Conservation (phyloP, 1,140 invertebrate species). For the Calliphora vicina region DNA sequence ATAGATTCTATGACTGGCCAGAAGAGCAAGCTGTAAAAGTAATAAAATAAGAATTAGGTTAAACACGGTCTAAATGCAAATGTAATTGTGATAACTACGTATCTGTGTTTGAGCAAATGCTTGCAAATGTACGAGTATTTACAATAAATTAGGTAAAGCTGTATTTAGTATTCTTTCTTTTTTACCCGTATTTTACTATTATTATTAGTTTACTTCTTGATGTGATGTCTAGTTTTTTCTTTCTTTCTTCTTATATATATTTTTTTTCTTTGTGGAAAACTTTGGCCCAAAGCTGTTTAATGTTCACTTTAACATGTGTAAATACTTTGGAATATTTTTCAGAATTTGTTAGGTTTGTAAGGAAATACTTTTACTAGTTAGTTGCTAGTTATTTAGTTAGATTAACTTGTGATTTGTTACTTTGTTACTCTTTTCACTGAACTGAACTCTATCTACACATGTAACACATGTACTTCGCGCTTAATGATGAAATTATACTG, state of each 20-base stretch:
- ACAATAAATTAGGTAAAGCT: slow-evolving; percentile 14
- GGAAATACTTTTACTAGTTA: slow-evolving; percentile 3
- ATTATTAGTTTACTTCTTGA: not conserved
- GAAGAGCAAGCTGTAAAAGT: not conserved
- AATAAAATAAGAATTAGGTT: not conserved
- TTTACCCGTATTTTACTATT: not conserved
- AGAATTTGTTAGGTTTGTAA: not conserved
- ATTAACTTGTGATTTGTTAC: slow-evolving; percentile 5
- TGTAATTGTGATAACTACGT: not conserved
- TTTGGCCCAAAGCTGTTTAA: not conserved
- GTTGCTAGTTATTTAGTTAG: too few relatives aligned
- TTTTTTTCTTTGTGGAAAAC: not conserved
- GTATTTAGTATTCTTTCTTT: not conserved
- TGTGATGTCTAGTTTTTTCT: not conserved
- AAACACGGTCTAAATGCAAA: not conserved
- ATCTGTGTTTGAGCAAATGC: not conserved
- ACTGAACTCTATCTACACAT: not conserved
- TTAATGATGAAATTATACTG: not conserved
- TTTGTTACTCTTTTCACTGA: not conserved
- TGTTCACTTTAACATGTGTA: slow-evolving; percentile 2
- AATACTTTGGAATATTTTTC: not conserved
- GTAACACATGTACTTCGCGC: not conserved
- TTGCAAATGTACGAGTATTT: not conserved
- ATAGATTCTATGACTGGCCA: not conserved
- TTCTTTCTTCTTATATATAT: too few relatives aligned